Base-by-base conservation (phyloP, 2,797 vertebrate species). In the Ispidina lecontei region DNA sequence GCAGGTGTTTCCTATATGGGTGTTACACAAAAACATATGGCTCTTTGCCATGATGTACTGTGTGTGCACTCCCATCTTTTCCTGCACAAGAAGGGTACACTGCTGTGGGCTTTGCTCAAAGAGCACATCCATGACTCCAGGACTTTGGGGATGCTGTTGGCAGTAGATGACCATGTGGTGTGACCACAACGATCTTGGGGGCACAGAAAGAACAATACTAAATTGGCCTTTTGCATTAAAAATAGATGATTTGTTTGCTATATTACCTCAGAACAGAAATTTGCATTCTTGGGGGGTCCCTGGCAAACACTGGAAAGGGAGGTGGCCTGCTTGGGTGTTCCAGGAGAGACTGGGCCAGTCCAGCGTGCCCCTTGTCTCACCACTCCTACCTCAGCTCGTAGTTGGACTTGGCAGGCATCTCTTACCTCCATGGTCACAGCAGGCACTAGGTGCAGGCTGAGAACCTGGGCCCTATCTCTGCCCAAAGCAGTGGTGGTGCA, bases 1-100 rank as follows among this genome's bases (percentile, higher is more conserved):
- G 69, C 96, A 96, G 88, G 94, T 97, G 94, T 92, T 96, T 96
- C 86, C 82, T 72, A 56, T 52, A 39, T 13, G 28, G 29, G 54
- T 79, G 43, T 70, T 92, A 23, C 2, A 73, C 52, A 76, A 75
- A 96, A 96, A 49, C 72, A 78, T 46, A 29, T 62, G 90, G 55
- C 83, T 64, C 51, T 91, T 88, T 86, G 65, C 83, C 60, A 26
- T 49, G 35, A 81, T 9, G n/a, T 20, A 10, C 33, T 21, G 20
- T 1, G 0, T 4, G 18, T 4, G 1, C 51, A 15, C 20, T 85
- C 84, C 33, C 35, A 31, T 51, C 54, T 84, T 78, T 55, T 84
- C 52, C 52, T 56, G 47, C 3, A 5, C 47, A 56, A 55, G 33
- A 8, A 75, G 73, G 44, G 60, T 37, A 1, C 0, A 1, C 28